Conservation (phyloP, 2,113 vertebrate genomes). For the Lipophrys pholis region DNA sequence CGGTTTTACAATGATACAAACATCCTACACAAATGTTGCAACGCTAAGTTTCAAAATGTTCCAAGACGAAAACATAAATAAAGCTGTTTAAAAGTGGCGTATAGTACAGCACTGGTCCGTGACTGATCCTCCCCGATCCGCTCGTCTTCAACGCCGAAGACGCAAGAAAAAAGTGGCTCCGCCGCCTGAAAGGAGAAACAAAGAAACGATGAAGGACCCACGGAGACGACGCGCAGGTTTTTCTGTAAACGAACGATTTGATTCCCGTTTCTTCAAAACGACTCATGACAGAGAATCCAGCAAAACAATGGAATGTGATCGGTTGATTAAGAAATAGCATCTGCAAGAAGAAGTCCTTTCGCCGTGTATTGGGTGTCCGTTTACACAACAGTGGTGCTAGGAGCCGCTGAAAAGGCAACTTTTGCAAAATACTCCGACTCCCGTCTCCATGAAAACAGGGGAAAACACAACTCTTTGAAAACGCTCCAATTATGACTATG, state of each 20-base stretch:
- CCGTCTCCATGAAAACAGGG: slow-evolving; percentile 38
- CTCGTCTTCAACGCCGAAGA: slow-evolving; percentile 63
- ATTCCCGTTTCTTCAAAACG: not conserved
- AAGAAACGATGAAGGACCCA: not conserved
- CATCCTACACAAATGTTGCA: slow-evolving; percentile 80
- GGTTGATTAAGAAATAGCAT: too few relatives aligned
- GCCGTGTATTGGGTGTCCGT: too few relatives aligned
- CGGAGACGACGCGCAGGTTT: not conserved
- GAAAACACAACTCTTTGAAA: slow-evolving; percentile 15
- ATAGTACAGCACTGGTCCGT: slow-evolving; percentile 88
- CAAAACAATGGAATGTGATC: too few relatives aligned
- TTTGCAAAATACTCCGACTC: too few relatives aligned
- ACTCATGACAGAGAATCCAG: too few relatives aligned
- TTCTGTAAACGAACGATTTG: too few relatives aligned
- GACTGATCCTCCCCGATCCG: slow-evolving; percentile 71
- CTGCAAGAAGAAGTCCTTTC: too few relatives aligned
- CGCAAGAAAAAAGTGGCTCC: slow-evolving; percentile 63
- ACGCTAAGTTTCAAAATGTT: slow-evolving; percentile 70
- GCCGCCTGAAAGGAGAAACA: slow-evolving; percentile 61
- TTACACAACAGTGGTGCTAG: too few relatives aligned
- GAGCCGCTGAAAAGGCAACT: too few relatives aligned
- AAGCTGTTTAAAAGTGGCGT: slow-evolving; percentile 91
- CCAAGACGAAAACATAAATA: slow-evolving; percentile 91
- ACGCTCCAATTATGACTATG: too few relatives aligned
- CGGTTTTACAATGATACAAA: slow-evolving; percentile 88